Conservation (phyloP, 2,797 vertebrate genomes). For the Iguana delicatissima region DNA sequence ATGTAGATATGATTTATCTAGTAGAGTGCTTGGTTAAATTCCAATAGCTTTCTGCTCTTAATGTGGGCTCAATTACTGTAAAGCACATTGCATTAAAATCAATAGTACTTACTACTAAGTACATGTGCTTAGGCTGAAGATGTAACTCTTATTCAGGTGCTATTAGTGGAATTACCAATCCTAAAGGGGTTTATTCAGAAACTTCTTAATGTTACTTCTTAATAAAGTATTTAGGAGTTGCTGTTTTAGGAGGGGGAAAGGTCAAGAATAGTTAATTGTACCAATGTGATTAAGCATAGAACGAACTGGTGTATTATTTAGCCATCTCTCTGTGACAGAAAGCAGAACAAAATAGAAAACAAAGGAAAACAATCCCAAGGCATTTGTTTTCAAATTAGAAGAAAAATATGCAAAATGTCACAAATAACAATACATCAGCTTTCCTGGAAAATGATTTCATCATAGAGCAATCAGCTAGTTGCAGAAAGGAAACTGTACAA, state of each 20-base stretch:
- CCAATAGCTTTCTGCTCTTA: not conserved
- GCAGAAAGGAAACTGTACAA: not conserved
- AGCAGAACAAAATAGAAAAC: not conserved
- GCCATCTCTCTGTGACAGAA: not conserved
- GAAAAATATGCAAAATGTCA: not conserved
- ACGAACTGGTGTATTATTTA: slow-evolving; percentile 2
- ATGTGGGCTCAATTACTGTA: not conserved
- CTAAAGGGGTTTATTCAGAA: not conserved
- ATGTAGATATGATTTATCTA: not conserved
- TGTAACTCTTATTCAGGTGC: not conserved
- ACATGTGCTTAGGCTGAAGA: not conserved
- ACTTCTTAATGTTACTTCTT: not conserved
- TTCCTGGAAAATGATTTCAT: not conserved
- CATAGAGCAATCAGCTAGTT: not conserved
- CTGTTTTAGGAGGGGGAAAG: not conserved
- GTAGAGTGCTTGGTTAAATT: not conserved
- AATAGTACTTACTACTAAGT: slow-evolving; percentile 8
- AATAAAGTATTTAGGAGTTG: not conserved
- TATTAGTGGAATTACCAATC: not conserved
- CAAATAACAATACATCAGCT: not conserved
- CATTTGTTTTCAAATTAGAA: not conserved
- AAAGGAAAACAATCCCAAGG: not conserved
- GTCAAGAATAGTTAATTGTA: not conserved
- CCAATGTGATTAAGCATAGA: not conserved
- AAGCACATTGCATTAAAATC: not conserved